These are phyloP conservation scores for Crambe crambe DNA, from an alignment of 37 sponge, comb jelly and placozoan genomes.

Conservation along the genomic window DNA sequence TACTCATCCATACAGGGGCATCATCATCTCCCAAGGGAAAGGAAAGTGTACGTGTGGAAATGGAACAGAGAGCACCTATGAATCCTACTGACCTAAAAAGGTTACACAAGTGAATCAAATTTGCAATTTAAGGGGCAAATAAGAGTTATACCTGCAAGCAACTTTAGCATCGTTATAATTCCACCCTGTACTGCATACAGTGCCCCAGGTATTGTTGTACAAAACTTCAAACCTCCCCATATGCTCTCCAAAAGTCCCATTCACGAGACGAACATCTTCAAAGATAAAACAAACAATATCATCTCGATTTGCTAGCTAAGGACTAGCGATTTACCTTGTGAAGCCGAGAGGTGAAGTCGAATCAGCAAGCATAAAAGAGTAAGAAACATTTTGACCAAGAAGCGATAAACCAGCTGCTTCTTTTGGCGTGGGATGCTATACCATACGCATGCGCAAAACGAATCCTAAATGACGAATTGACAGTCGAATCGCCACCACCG, in stretches of 20 bases:
- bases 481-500: too few relatives aligned
- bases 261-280: slow-evolving; percentile 13
- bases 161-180: slow-evolving; percentile 15
- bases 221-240: slow-evolving; percentile 30
- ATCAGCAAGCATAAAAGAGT: too few relatives aligned
- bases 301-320: too few relatives aligned
- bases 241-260: slow-evolving; percentile 8
- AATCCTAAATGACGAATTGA: too few relatives aligned
- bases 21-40: neutral
- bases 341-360: too few relatives aligned
- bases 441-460: too few relatives aligned
- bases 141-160: slow-evolving; percentile 25
- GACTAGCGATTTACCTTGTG: too few relatives aligned
- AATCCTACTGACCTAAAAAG: neutral
- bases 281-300: neutral
- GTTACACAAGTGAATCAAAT: neutral
- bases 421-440: too few relatives aligned
- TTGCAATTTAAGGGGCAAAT: neutral
- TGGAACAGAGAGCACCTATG: neutral
- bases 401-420: too few relatives aligned
- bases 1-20: slow-evolving; percentile 25
- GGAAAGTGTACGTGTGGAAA: neutral
- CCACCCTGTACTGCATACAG: slow-evolving; percentile 22
- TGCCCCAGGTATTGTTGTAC: slow-evolving; percentile 42
- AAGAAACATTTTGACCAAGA: too few relatives aligned